phyloP scores from a whole-genome alignment of 2,113 vertebrate genomes.

The Anguilla japonica region DNA sequence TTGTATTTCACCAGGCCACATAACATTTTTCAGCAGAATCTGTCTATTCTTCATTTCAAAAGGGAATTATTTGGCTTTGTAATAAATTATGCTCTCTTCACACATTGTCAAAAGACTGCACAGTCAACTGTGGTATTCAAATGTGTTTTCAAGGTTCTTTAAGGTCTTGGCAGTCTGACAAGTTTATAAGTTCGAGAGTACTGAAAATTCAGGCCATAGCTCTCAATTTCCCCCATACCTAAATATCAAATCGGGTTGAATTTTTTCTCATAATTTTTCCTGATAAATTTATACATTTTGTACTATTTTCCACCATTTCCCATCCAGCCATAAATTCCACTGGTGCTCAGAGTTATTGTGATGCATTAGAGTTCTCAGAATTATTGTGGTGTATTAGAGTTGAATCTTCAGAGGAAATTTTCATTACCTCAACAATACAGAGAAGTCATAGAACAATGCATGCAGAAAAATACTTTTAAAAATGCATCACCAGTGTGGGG shows the following conservation, averaged over 20 bases:
- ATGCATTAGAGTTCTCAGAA: neutral
- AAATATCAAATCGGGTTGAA: too few species aligned
- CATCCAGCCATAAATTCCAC: neutral
- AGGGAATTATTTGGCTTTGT: neutral
- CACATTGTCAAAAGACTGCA: neutral
- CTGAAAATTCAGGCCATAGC: neutral
- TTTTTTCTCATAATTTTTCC: neutral
- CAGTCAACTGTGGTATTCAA: neutral
- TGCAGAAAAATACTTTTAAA: neutral
- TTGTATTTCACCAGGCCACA: neutral
- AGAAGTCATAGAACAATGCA: neutral
- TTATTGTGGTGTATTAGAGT: neutral
- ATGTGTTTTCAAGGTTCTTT: neutral
- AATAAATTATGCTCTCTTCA: neutral
- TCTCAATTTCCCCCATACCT: neutral
- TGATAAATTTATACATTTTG: neutral
- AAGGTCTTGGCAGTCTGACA: too few species aligned
- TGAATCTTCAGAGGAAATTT: neutral
- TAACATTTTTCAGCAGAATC: neutral
- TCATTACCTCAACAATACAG: neutral
- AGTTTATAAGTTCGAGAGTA: neutral
- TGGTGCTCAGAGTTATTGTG: neutral
- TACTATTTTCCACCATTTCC: neutral
- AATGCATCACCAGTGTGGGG: neutral
- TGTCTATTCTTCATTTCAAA: neutral